Base-by-base conservation (phyloP, 2,113 vertebrate genomes). In the Bos javanicus region DNA sequence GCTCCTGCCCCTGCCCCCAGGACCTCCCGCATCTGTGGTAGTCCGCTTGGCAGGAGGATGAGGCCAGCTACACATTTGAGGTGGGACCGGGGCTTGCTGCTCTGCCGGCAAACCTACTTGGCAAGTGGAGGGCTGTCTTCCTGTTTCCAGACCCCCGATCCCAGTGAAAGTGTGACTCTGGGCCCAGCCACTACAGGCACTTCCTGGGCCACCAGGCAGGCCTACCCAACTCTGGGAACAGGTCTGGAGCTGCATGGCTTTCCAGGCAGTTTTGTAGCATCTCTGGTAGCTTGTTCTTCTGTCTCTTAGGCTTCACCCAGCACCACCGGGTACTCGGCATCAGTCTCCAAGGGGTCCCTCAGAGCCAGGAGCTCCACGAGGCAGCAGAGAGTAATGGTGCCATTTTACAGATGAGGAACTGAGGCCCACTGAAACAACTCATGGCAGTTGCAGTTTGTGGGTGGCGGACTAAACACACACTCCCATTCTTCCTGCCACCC, bases 141-240 rank as follows among this genome's bases (percentile, higher is more conserved):
- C 87, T 89, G 46, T 48, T 91, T 48, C 80, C 1, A 0, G 54
- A 67, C 17, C 43, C 80, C 48, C 5, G 48, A 46, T 28, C 43
- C 48, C 60, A 94, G 78, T n/a, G 28, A 87, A 95, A 91, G 62
- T 64, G 48, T 90, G 87, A 89, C 78, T 95, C 54, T 7, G 57
- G 21, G 78, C 62, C 95, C 81, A 91, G 57, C 33, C 94, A 81
- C 0, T 15, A 87, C 11, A 93, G 60, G 93, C 48, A 96, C 95
- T 95, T 96, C 93, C 97, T 84, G 64, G 78, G 95, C 89, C 14
- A 0, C 23, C 1, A 28, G 39, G 88, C 82, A 93, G 80, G 21
- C 36, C 78, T 21, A 78, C 17, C 25, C 87, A 95, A 19, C 23
- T 80, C 91, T 90, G 91, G 91, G 25, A 95, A 91, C 25, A 71